Base-by-base conservation (phyloP, 2,797 vertebrate species). In the Threskiornis aethiopicus region DNA sequence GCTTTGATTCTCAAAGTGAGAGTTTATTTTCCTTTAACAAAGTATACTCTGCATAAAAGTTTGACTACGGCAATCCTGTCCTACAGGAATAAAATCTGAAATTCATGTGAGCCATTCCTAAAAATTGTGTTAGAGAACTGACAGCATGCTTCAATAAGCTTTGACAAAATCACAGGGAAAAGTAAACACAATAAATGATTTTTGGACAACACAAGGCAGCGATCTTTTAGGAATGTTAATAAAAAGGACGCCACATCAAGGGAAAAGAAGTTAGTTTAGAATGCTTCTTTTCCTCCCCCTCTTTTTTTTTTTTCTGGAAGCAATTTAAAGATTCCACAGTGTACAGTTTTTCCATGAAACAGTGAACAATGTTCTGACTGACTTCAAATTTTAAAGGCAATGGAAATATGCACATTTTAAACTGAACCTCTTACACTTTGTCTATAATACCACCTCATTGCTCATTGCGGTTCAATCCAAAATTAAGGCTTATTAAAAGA, bases 251-350 rank as follows among this genome's bases (percentile, higher is more conserved):
- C n/a, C 33, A 35, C 11, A 42, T 15, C 35, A 39, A 65, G 39
- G 13, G n/a, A 78, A 52, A 85, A 69, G 0, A 44, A 49, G 24
- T 35, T 69, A 31, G 33, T 44, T 76, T 37, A 75, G 9, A 58
- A 75, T 25, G 13, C 1, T 41, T 49, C 17, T 33, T 5, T 14
- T 3, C 8, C n/a, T 16, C 3, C 1, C 1, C 5, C 1, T 2
- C 15, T 9, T 3, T 44, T 33, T 37, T 55, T n/a, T n/a, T 25
- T 20, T 15, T 1, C 8, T 24, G 5, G 7, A 5, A 42, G 2
- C 3, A 49, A 46, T 75, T 64, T 82, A 21, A 37, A 37, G 12
- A 49, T 73, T 73, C 5, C 7, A 33, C 2, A 33, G 4, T 16
- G 4, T 42, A 28, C 10, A 24, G 10, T 49, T 83, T 94, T 58